phyloP scores from a whole-genome alignment of 2,888 invertebrate species.

The Zele albiditarsus region DNA sequence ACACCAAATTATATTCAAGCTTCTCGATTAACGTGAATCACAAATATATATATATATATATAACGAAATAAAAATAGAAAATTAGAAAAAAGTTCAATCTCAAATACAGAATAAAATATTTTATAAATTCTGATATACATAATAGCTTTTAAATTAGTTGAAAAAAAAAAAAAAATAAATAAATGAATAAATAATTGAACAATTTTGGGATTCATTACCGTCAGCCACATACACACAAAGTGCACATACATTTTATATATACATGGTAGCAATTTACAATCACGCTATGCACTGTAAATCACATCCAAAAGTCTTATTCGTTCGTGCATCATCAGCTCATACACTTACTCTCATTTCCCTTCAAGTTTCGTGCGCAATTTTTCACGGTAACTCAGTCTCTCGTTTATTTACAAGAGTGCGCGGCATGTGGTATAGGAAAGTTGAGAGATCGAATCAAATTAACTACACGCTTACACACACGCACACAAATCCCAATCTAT shows the following conservation, averaged over 20 bases:
- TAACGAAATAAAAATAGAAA: not conserved
- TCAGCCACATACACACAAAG: not conserved
- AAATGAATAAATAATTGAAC: not conserved
- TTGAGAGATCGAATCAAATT: slow-evolving; percentile 58
- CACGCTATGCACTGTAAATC: slow-evolving; percentile 20
- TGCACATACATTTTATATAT: not conserved
- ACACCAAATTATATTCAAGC: slow-evolving; percentile 1
- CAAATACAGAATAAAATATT: not conserved
- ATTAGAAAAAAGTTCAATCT: not conserved
- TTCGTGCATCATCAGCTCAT: slow-evolving; percentile 24
- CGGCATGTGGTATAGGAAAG: slow-evolving; percentile 26
- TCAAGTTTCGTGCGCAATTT: slow-evolving; percentile 23
- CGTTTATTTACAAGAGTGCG: slow-evolving; percentile 3
- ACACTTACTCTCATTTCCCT: not conserved
- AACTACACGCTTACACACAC: slow-evolving; percentile 52
- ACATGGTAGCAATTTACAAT: slow-evolving; percentile 17
- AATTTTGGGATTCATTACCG: not conserved
- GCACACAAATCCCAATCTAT: no score
- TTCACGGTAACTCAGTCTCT: slow-evolving; percentile 18
- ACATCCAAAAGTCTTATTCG: not conserved
- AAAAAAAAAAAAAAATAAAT: not conserved
- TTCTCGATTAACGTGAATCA: not conserved
- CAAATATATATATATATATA: slow-evolving; percentile 1
- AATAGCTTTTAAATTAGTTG: not conserved
- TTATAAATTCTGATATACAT: not conserved